These are phyloP conservation scores for Acanthurus tractus DNA, from an alignment of 2,797 vertebrate species.

Conservation along the genomic window DNA sequence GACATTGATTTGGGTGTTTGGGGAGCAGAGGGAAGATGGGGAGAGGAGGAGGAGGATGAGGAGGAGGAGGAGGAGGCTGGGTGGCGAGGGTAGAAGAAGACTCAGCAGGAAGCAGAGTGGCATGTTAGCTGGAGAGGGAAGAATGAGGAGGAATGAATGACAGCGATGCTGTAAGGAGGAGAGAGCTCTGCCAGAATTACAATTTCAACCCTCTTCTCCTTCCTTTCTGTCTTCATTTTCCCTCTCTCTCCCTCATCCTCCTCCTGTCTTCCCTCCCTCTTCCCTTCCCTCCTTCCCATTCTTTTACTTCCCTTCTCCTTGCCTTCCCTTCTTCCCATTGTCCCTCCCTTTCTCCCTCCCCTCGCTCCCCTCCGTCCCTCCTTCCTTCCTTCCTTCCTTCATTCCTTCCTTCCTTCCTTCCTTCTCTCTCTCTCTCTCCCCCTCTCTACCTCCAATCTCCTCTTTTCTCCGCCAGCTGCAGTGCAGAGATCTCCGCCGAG, in stretches of 20 bases:
- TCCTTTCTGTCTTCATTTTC: not conserved
- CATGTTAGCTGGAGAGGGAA: conserved; percentile 20
- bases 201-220: conserved; percentile 44
- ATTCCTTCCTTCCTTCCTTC: too few relatives aligned
- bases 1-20: conserved; percentile 58
- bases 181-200: conserved; percentile 63
- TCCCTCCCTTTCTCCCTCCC: too few relatives aligned
- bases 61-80: not conserved
- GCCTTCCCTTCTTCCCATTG: too few relatives aligned
- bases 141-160: conserved; percentile 52
- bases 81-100: conserved; percentile 11
- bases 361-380: too few relatives aligned
- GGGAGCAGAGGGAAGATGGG: conserved; percentile 4
- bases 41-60: too few relatives aligned
- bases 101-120: conserved; percentile 37
- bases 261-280: too few relatives aligned
- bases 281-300: not conserved
- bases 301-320: not conserved
- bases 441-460: conserved; percentile 36
- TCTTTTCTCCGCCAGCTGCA: conserved; percentile 86
- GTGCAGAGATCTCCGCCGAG: conserved; percentile 88
- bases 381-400: not conserved
- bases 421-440: conserved; percentile 20
- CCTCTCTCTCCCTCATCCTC: not conserved
- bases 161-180: conserved; percentile 47